phyloP scores from a whole-genome alignment of 2,888 invertebrate species.

The Agonum fuliginosum region DNA sequence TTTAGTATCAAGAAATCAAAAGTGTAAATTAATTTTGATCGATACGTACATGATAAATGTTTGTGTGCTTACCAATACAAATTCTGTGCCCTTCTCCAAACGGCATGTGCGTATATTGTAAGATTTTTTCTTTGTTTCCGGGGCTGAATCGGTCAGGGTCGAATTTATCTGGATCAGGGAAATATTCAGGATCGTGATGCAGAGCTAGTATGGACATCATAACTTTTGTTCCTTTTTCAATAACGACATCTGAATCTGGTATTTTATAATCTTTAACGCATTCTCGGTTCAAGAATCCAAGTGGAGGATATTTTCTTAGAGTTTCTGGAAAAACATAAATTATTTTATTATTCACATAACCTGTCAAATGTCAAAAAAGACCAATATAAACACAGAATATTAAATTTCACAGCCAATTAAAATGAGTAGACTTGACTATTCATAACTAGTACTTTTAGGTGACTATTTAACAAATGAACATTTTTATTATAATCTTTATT shows the following conservation, averaged over 20 bases:
- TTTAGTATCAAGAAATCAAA: too few species aligned
- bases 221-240: slow-evolving; percentile 56
- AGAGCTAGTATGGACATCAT: slow-evolving; percentile 42
- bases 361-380: too few species aligned
- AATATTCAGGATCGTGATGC: slow-evolving; percentile 54
- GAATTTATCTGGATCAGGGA: slow-evolving; percentile 48
- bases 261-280: slow-evolving; percentile 44
- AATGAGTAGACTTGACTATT: too few species aligned
- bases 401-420: too few species aligned
- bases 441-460: too few species aligned
- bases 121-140: slow-evolving; percentile 48
- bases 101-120: slow-evolving; percentile 33
- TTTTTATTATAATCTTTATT: too few species aligned
- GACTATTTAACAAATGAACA: too few species aligned
- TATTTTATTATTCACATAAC: too few species aligned
- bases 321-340: slow-evolving; percentile 49
- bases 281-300: slow-evolving; percentile 48
- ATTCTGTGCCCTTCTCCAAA: slow-evolving; percentile 53
- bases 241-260: slow-evolving; percentile 39
- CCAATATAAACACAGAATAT: too few species aligned
- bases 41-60: neutral
- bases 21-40: too few species aligned
- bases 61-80: slow-evolving; percentile 44
- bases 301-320: slow-evolving; percentile 55
- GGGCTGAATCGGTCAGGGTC: slow-evolving; percentile 53